Evolutionary conservation across 2,113 vertebrate species (phyloP).

Genomic region (Antechinus stuartii): DNA sequence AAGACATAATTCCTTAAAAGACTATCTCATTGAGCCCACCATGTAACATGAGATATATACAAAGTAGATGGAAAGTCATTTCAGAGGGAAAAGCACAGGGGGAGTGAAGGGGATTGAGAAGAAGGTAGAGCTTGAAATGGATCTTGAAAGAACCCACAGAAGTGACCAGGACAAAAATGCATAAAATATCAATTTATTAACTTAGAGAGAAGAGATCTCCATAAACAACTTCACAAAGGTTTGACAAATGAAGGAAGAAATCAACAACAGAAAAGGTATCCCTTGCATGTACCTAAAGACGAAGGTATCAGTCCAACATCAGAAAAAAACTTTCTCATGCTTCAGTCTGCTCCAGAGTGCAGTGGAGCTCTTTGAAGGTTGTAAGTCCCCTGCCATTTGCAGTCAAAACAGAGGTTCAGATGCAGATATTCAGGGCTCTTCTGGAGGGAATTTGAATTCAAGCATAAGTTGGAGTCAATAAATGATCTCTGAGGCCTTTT

Average conservation of each 20-base stretch:
- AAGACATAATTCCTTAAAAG: neutral
- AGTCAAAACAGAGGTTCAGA: neutral
- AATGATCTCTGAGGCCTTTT: no score
- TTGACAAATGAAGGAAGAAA: neutral
- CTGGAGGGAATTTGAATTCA: neutral
- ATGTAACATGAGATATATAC: neutral
- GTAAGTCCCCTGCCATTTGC: neutral
- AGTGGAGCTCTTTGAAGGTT: neutral
- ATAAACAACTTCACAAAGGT: neutral
- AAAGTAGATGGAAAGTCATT: neutral
- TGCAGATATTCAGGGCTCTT: neutral
- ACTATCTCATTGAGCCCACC: neutral
- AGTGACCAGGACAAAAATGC: neutral
- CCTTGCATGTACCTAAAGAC: neutral
- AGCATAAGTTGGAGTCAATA: neutral
- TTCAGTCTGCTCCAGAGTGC: neutral
- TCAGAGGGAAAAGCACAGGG: neutral
- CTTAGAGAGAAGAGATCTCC: neutral
- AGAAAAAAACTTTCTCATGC: neutral
- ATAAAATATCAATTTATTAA: neutral
- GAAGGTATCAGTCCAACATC: neutral
- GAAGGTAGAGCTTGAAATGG: neutral
- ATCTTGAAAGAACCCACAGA: neutral
- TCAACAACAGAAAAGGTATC: neutral
- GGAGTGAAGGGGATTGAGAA: neutral